These are phyloP conservation scores for Cliona cf. orientalis DNA, from an alignment of 37 sponge, comb jelly and placozoan genomes.

Conservation along the genomic window DNA sequence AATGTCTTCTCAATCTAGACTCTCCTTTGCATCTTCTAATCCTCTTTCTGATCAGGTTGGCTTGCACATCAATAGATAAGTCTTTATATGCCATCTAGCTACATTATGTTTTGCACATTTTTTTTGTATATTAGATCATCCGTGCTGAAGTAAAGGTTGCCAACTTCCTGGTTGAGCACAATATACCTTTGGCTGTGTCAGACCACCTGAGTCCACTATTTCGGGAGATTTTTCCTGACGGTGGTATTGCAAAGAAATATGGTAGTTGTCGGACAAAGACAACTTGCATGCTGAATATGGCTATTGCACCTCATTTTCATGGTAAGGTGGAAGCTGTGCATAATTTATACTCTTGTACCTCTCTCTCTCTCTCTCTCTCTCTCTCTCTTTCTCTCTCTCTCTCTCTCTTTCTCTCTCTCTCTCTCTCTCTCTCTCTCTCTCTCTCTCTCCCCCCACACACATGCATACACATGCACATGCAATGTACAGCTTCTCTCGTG, in stretches of 20 bases:
- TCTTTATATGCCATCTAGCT: neutral
- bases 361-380: neutral
- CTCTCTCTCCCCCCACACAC: too few relatives aligned
- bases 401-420: neutral
- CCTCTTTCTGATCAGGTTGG: constrained; percentile 20
- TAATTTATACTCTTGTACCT: neutral
- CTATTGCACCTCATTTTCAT: constrained; percentile 38
- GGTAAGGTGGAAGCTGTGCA: constrained; percentile 15
- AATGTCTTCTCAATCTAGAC: constrained; percentile 10
- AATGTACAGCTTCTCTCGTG: constrained; percentile 22
- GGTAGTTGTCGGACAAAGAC: constrained; percentile 44
- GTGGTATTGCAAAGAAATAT: constrained; percentile 46
- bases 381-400: constrained; percentile 3
- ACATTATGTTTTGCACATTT: constrained; percentile 5
- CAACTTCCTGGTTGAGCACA: constrained; percentile 36
- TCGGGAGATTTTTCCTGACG: constrained; percentile 42
- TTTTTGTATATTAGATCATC: neutral
- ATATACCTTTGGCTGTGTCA: constrained; percentile 38
- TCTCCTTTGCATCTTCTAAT: constrained; percentile 18
- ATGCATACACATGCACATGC: neutral
- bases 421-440: neutral
- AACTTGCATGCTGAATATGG: constrained; percentile 50
- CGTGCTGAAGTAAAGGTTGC: constrained; percentile 57
- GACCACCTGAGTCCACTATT: constrained; percentile 48
- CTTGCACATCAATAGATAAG: neutral